Evolutionary conservation across 2,888 invertebrate species (phyloP), one percentile per base, ranked within the genome.

Genomic region (Agrilus biguttatus): DNA sequence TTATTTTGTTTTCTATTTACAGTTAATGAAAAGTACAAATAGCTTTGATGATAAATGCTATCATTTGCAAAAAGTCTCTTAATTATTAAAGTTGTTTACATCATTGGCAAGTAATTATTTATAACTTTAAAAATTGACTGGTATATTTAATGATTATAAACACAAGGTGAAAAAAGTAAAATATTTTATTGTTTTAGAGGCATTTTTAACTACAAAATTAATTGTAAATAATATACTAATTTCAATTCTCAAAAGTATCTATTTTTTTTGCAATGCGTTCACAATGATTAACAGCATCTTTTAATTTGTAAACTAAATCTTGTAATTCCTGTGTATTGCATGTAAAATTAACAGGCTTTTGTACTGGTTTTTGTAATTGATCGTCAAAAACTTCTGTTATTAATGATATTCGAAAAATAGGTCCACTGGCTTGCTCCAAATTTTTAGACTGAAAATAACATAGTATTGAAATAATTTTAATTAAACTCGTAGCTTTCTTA

Each of bases 251-350:
- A 8, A 42, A 42, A 32, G 10, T 28, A 10, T 28, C 28, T 2
- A 10, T 4, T 28, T 28, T 28, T 28, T 28, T 28, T 3, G 49
- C 53, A 14, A 75, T 59, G 55, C 68, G 73, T 51, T 77, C 76
- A 55, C 77, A 73, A 55, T 80, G 79, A 50, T 75, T 63, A 40
- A 74, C 69, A 39, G 76, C 69, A 56, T 80, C 78, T 58, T 78
- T 78, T 17, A 80, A 60, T 62, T 79, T 80, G 53, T 75, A 75
- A 45, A 80, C 74, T 43, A 80, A 65, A 62, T 80, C 79, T 55
- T 79, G 78, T 38, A 80, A 56, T 54, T 79, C 75, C 49, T 76
- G 77, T 33, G 70, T 70, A 36, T 73, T 75, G 56, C 80, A 80
- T 4, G 71, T 73, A 52, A 80, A 80, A 48, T 67, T 67, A 13